These are phyloP conservation scores for Iselma pallidipennis DNA, from an alignment of 2,888 invertebrate genomes.

Conservation along the genomic window DNA sequence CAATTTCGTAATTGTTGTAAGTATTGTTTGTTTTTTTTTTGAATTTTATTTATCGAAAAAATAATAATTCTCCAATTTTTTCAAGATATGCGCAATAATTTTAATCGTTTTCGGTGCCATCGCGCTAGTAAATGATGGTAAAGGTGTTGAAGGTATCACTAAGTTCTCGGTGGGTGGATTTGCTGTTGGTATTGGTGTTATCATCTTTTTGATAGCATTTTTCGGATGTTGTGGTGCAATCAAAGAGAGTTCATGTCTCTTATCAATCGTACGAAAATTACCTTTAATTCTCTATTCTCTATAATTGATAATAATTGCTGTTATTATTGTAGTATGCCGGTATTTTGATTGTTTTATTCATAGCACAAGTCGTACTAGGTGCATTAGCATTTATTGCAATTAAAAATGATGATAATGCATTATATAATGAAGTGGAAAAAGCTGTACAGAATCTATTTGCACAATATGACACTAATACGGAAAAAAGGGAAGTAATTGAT, in stretches of 20 bases:
- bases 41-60: neutral
- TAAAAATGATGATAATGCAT: slow-evolving; percentile 57
- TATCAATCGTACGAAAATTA: slow-evolving; percentile 43
- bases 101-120: slow-evolving; percentile 28
- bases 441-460: slow-evolving; percentile 54
- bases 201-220: slow-evolving; percentile 44
- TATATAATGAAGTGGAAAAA: slow-evolving; percentile 36
- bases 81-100: slow-evolving; percentile 28
- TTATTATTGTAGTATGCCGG: slow-evolving; percentile 33
- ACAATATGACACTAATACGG: slow-evolving; percentile 49
- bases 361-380: slow-evolving; percentile 70
- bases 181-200: slow-evolving; percentile 40
- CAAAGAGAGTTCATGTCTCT: slow-evolving; percentile 40
- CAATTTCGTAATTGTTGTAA: slow-evolving; percentile 34
- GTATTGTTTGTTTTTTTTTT: slow-evolving; percentile 7
- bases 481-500: slow-evolving; percentile 58
- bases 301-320: neutral
- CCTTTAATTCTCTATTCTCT: neutral
- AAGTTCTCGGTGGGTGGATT: slow-evolving; percentile 28
- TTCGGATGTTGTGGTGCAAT: slow-evolving; percentile 47
- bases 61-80: neutral
- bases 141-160: slow-evolving; percentile 21
- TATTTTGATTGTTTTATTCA: slow-evolving; percentile 68
- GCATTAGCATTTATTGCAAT: slow-evolving; percentile 66
- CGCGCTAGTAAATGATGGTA: slow-evolving; percentile 17